Evolutionary conservation across 2,888 invertebrate species (phyloP).

Genomic region (Drosophila greeni): DNA sequence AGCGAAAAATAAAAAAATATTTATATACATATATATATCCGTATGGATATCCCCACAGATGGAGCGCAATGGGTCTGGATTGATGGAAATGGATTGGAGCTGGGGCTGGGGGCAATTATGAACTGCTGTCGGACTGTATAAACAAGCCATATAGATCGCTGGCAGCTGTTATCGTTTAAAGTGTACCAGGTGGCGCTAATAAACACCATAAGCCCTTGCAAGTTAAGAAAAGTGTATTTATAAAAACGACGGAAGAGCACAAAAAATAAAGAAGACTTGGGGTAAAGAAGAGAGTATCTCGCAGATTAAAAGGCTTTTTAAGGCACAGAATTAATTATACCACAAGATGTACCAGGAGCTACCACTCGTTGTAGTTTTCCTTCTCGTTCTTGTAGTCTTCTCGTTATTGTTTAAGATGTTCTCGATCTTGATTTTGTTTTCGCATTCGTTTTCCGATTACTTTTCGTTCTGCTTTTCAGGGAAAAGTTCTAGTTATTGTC

Average conservation of each 20-base stretch:
- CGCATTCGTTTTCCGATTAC: too few species aligned
- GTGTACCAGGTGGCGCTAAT: constrained; percentile 35
- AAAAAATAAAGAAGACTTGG: neutral
- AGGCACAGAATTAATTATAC: neutral
- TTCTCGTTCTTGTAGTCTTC: neutral
- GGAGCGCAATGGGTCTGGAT: constrained; percentile 15
- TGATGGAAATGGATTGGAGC: constrained; percentile 6
- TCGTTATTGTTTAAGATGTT: too few species aligned
- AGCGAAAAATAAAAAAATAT: constrained; percentile 4
- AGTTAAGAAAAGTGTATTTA: neutral
- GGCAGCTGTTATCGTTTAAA: constrained; percentile 31
- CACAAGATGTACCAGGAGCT: neutral
- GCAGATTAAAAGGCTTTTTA: neutral
- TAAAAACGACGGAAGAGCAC: neutral
- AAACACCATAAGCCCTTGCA: constrained; percentile 21
- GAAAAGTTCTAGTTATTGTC: too few species aligned
- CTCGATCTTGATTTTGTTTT: too few species aligned
- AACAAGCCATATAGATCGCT: constrained; percentile 22
- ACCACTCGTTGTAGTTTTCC: neutral
- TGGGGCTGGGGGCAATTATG: constrained; percentile 31
- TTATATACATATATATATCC: neutral
- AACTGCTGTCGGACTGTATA: constrained; percentile 32
- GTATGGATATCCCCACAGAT: neutral
- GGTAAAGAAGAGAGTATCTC: neutral
- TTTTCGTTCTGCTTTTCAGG: too few species aligned